Conservation (phyloP, 2,888 invertebrate species). For the Parthenolecanium corni region DNA sequence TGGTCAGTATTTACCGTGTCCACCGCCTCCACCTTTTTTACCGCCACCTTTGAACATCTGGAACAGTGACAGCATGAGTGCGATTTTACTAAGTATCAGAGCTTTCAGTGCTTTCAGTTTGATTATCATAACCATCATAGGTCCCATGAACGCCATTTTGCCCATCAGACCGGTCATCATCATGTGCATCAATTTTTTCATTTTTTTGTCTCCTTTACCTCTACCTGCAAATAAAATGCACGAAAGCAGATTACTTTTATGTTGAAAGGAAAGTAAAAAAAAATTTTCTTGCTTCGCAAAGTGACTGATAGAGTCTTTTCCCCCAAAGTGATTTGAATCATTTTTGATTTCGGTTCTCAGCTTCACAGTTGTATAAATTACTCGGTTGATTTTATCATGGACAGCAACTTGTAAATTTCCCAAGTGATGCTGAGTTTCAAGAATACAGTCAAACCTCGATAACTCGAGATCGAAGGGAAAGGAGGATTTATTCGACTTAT, state of each 20-base stretch:
- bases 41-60: slow-evolving; percentile 34
- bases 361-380: no score
- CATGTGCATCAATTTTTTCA: slow-evolving; percentile 52
- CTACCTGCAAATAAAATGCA: slow-evolving; percentile 37
- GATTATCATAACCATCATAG: slow-evolving; percentile 49
- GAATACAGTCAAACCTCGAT: no score
- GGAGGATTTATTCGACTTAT: no score
- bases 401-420: no score
- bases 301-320: no score
- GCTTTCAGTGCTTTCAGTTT: slow-evolving; percentile 42
- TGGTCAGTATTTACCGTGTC: slow-evolving; percentile 29
- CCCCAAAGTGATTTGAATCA: no score
- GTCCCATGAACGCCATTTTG: slow-evolving; percentile 50
- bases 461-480: no score
- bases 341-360: no score
- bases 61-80: slow-evolving; percentile 34
- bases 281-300: no score
- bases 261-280: no score
- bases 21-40: slow-evolving; percentile 33
- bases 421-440: no score
- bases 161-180: slow-evolving; percentile 51
- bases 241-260: not conserved
- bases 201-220: slow-evolving; percentile 50
- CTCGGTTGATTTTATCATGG: no score
- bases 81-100: slow-evolving; percentile 34